Conservation (phyloP, 2,888 invertebrate genomes). For the Chaetogeoica ovagalla region DNA sequence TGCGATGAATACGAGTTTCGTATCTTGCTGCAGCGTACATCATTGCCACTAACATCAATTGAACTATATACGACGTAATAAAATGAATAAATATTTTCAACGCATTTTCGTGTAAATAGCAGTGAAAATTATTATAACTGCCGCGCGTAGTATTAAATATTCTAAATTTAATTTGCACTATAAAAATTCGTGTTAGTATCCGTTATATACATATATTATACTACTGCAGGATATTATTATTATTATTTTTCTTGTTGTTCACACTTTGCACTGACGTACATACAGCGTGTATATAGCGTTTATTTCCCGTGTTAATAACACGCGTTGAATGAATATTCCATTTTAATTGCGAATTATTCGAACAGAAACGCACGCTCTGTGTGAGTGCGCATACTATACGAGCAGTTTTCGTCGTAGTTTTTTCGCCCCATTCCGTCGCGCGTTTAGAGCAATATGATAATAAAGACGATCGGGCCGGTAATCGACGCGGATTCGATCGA, state of each 20-base stretch:
- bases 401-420: no score
- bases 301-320: slow-evolving; percentile 2
- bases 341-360: slow-evolving; percentile 32
- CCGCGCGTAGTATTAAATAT: neutral
- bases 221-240: neutral
- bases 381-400: neutral
- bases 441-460: neutral
- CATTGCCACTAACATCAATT: no score
- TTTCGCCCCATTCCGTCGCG: neutral
- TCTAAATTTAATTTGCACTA: neutral
- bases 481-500: slow-evolving; percentile 6
- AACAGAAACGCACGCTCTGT: neutral
- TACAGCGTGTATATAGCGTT: neutral
- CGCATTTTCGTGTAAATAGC: no score
- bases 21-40: no score
- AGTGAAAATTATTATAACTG: no score
- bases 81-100: no score
- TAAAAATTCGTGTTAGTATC: neutral
- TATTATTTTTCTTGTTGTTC: neutral
- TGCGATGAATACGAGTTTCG: no score
- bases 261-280: neutral
- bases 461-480: neutral
- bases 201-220: neutral
- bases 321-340: slow-evolving; percentile 15
- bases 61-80: no score